These are phyloP conservation scores for Phenganax marumi DNA, from an alignment of 92 coral and sea anemone genomes.

Conservation along the genomic window DNA sequence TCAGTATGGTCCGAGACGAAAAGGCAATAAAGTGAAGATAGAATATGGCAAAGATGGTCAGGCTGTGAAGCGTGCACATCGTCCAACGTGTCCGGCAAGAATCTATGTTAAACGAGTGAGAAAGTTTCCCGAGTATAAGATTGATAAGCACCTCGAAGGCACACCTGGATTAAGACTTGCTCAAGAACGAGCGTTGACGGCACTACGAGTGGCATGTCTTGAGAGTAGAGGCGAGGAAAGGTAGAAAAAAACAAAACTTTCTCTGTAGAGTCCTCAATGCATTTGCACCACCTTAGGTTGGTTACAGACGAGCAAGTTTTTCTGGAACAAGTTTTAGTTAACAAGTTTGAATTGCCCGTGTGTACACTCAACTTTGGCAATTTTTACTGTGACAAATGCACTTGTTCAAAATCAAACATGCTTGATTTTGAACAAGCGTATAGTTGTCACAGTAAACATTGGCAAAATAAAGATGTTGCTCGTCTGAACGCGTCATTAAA, in stretches of 20 bases:
- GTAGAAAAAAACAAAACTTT: constrained; percentile 34
- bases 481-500: no score
- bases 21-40: constrained; percentile 79
- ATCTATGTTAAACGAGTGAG: constrained; percentile 91
- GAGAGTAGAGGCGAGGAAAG: constrained; percentile 95
- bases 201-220: constrained; percentile 80
- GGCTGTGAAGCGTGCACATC: constrained; percentile 62
- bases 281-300: no score
- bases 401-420: no score
- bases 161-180: constrained; percentile 82
- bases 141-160: constrained; percentile 82
- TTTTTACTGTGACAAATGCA: no score
- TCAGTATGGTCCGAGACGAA: constrained; percentile 96
- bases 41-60: constrained; percentile 68
- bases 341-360: no score
- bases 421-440: no score
- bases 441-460: no score
- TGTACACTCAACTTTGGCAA: no score
- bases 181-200: constrained; percentile 90
- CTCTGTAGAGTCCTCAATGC: no score
- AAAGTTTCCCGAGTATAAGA: constrained; percentile 92
- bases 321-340: no score
- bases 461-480: no score
- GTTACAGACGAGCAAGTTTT: no score
- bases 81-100: constrained; percentile 98